These are phyloP conservation scores for Nineta flava DNA, from an alignment of 2,888 invertebrate genomes.

Conservation along the genomic window DNA sequence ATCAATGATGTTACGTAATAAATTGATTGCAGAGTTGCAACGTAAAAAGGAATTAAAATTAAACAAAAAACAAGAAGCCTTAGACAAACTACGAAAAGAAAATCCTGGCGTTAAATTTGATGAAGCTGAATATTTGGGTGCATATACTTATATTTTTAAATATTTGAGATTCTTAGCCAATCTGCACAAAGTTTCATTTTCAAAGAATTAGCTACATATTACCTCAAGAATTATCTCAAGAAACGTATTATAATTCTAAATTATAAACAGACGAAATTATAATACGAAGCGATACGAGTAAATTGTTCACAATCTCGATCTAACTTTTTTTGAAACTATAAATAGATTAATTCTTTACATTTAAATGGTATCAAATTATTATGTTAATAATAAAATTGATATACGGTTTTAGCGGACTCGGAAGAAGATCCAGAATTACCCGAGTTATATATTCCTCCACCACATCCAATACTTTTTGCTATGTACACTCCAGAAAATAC, in stretches of 20 bases:
- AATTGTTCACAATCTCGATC: not conserved
- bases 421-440: conserved; percentile 36
- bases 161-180: too few species aligned
- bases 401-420: conserved; percentile 36
- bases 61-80: conserved; percentile 34
- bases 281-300: not conserved
- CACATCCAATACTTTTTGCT: conserved; percentile 40
- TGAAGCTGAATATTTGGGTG: conserved; percentile 43
- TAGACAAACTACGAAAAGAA: conserved; percentile 36
- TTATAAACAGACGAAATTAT: not conserved
- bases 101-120: conserved; percentile 44
- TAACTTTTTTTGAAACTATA: not conserved
- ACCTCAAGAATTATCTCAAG: too few species aligned
- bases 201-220: too few species aligned
- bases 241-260: not conserved
- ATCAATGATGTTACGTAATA: conserved; percentile 38
- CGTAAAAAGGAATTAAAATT: conserved; percentile 32
- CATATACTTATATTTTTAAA: conserved; percentile 13
- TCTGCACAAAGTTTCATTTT: too few species aligned
- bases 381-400: too few species aligned
- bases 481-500: conserved; percentile 33
- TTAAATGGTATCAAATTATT: not conserved
- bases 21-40: conserved; percentile 39
- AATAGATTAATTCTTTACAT: not conserved
- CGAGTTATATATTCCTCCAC: conserved; percentile 37